Percentiles rank a stretch among this genome's conserved stretches.
Conservation (phyloP, 2,113 vertebrate genomes). For the Eubucco bourcierii region DNA sequence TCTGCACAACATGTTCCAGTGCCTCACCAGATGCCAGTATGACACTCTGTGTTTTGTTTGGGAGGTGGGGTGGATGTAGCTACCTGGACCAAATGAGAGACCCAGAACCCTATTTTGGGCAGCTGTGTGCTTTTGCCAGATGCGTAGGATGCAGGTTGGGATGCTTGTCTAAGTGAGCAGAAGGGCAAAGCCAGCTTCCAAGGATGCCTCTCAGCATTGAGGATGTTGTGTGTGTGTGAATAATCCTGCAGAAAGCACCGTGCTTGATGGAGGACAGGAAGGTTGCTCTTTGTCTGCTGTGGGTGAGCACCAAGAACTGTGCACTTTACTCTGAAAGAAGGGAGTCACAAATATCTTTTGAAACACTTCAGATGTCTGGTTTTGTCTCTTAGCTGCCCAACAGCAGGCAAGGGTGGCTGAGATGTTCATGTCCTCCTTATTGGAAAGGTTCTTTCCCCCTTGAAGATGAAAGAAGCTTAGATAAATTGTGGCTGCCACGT, state of each 20-base stretch:
- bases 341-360: not conserved
- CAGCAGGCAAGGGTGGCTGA: not conserved
- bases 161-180: not conserved
- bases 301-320: not conserved
- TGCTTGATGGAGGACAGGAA: not conserved
- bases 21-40: too few relatives aligned
- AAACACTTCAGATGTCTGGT: not conserved
- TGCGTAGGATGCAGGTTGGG: not conserved
- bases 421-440: not conserved
- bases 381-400: not conserved
- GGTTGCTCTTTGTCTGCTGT: not conserved
- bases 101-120: not conserved
- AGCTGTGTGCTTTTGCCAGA: not conserved
- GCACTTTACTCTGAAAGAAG: not conserved
- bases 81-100: fast-evolving
- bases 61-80: fast-evolving
- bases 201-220: fast-evolving
- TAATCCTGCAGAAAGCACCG: not conserved
- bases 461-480: fast-evolving
- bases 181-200: not conserved
- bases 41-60: fast-evolving
- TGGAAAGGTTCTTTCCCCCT: not conserved
- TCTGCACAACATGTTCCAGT: too few relatives aligned
- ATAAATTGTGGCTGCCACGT: fast-evolving
- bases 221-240: fast-evolving